These are phyloP conservation scores for Pardalotus punctatus DNA, from an alignment of 2,113 vertebrate species.

Conservation along the genomic window DNA sequence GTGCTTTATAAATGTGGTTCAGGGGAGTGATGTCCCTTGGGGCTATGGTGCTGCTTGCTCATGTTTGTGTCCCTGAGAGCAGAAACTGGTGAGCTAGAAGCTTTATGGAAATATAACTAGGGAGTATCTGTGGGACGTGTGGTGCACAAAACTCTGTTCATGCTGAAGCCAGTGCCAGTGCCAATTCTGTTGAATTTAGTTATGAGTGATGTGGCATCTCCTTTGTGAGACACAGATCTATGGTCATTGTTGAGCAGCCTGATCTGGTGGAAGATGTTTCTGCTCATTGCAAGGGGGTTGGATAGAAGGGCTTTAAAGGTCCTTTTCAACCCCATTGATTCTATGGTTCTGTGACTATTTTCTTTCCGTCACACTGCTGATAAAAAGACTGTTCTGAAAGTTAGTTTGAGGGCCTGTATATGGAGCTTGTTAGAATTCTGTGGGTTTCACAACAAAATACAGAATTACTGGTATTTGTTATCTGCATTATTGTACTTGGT, in stretches of 20 bases:
- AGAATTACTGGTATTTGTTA: neutral
- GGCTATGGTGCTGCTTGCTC: neutral
- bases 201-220: neutral
- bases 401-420: neutral
- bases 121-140: neutral
- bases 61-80: neutral
- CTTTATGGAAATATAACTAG: neutral
- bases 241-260: neutral
- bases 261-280: neutral
- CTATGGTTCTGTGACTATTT: neutral
- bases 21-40: neutral
- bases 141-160: neutral
- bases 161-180: neutral
- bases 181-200: neutral
- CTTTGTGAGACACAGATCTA: neutral
- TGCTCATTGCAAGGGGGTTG: neutral
- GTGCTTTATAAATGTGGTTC: neutral
- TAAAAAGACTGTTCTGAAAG: neutral
- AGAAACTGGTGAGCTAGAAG: neutral
- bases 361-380: neutral
- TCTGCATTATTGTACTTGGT: neutral
- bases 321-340: neutral
- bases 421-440: neutral
- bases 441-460: neutral
- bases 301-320: neutral